Evolutionary conservation across 2,797 vertebrate species (phyloP), one percentile per base, ranked within the genome.

Genomic region (Mus spretus): DNA sequence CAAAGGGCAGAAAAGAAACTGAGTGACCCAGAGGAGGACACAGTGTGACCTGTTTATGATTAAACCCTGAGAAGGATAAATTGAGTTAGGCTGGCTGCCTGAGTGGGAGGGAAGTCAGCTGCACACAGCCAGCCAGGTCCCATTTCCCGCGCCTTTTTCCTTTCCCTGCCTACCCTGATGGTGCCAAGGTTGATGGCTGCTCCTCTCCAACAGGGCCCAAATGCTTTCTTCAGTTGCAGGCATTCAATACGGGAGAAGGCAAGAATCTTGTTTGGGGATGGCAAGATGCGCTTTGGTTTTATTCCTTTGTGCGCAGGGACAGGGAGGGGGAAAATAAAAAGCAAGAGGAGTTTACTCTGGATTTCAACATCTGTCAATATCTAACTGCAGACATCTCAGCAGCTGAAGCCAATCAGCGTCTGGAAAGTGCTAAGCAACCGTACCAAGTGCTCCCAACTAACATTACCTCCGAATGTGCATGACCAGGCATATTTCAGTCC

Each of bases 331-430:
- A 12, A 40, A 40, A 40, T 40, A 40, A 72, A 96, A 93, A 59
- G 95, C 82, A 91, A 95, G 91, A 90, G 97, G 96, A n/a, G 75
- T 98, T 97, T 97, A 93, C 85, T 24, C 67, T 89, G 90, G 92
- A 47, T 97, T 97, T 97, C 94, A 97, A 96, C 90, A 94, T 97
- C 96, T 98, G 96, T 97, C 97, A 97, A 26, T 97, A 98, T 94
- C 90, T 93, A 95, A 86, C 75, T 28, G 90, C 77, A 97, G 97
- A 97, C 93, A 98, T 96, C 96, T 97, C 95, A 98, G 97, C 96
- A 94, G 97, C 97, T 98, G 98, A 98, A 98, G 95, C 96, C 95
- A 98, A 97, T 98, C 97, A 92, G 96, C 97, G 96, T 97, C 88
- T 86, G 97, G 88, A 83, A 97, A 97, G 97, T 91, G 97, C 97